phyloP scores from a whole-genome alignment of 2,113 vertebrate genomes.

The Desmodus rotundus region DNA sequence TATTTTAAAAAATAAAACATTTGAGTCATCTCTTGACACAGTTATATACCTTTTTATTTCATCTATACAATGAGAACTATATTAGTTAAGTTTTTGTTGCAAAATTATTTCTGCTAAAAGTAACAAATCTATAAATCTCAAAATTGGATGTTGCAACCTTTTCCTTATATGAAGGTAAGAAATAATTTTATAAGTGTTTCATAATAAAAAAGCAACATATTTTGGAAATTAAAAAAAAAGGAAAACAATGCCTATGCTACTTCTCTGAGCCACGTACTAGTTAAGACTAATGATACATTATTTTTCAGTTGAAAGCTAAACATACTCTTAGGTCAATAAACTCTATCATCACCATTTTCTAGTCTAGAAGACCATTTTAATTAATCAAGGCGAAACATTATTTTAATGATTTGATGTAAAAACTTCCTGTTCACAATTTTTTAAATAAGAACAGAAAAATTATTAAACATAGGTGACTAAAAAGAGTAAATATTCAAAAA shows the following conservation, averaged over 20 bases:
- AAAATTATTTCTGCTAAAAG: conserved; percentile 1
- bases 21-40: not conserved
- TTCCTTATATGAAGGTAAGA: not conserved
- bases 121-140: not conserved
- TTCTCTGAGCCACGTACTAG: not conserved
- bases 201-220: not conserved
- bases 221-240: not conserved
- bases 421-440: not conserved
- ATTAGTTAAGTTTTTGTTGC: not conserved
- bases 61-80: not conserved
- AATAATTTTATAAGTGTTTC: not conserved
- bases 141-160: not conserved
- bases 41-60: not conserved
- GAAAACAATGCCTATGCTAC: not conserved
- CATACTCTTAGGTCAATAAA: not conserved
- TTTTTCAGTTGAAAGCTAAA: conserved; percentile 6
- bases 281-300: not conserved
- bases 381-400: not conserved
- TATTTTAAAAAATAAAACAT: not conserved
- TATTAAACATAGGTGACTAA: not conserved
- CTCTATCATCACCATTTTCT: not conserved
- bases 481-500: not conserved
- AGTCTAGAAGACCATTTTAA: not conserved
- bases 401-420: not conserved
- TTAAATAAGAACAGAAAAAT: not conserved